Base-by-base conservation (phyloP, 1,140 invertebrate genomes). In the Hyles euphorbiae region DNA sequence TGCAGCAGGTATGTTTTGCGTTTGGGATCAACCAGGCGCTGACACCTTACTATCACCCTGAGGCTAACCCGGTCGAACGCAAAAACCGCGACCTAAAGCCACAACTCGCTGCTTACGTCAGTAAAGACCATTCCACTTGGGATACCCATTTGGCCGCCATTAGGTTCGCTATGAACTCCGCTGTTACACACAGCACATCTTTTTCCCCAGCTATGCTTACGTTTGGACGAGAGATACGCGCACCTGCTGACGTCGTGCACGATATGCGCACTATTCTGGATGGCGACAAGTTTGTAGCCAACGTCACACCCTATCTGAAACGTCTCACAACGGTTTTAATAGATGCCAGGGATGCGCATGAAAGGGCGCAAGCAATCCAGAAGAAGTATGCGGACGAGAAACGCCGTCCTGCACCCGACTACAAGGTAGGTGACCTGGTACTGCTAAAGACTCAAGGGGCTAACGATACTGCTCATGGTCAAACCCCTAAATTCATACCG, bases 251-350 rank as follows among this genome's bases (percentile, higher is more conserved):
- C 8, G 58, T 58, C 9, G 46, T 56, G 5, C 34, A 54, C 59
- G 76, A 82, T 55, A 55, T 78, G 4, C 44, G 67, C 34, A 22
- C 58, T 10, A 69, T 79, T 10, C 55, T 75, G 3, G 46, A 63
- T 50, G 33, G 58, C 33, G 73, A 85, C 43, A 81, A 81, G 57
- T 78, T 76, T 40, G 50, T 81, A 6, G 65, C 72, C 0, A 60
- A 75, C 53, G 74, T 83, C 22, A 81, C 75, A 7, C 70, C 76
- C 34, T 65, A 73, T 43, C 55, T 83, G 11, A 3, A 52, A 5
- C 49, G 61, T 34, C 32, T 76, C 7, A 51, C 46, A 0, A 40
- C 59, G 52, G 47, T 55, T 9, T 34, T 69, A n/a, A 40, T 11
- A 12, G 51, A 3, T 51, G 56, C 51, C 32, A 83, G 72, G 69